Evolutionary conservation across 1,140 invertebrate species (phyloP), one percentile per base, ranked within the genome.

Genomic region (Leptoteleia sp.): DNA sequence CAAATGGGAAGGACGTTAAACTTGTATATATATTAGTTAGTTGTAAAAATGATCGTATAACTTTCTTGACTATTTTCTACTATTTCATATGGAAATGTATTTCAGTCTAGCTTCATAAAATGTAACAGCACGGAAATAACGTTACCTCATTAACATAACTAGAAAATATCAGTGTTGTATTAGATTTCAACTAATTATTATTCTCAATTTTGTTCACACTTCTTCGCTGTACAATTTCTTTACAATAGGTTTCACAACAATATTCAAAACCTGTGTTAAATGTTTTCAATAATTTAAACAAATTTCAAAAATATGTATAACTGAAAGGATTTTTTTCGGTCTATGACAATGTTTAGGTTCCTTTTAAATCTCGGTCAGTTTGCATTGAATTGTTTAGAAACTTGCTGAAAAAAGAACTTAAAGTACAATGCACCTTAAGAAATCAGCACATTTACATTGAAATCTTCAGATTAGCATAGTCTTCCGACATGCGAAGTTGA

Each of bases 381-480:
- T n/a, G n/a, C n/a, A n/a, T n/a, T n/a, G n/a, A n/a, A n/a, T n/a
- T n/a, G n/a, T n/a, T n/a, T n/a, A n/a, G n/a, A n/a, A n/a, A n/a
- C n/a, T n/a, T n/a, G n/a, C n/a, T n/a, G n/a, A n/a, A n/a, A n/a
- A n/a, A n/a, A n/a, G n/a, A 25, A 3, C 22, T 25, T n/a, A 45
- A 43, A 27, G 1, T 27, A 15, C 7, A 19, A 37, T 42, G 25
- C n/a, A 31, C 4, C 6, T 13, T 29, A 7, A 1, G 43, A 57
- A 55, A 45, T 43, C 16, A 50, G 19, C 6, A 0, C 19, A 75
- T 48, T 59, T 22, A 27, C 35, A 57, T 65, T 48, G 42, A 8
- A 64, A 50, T 75, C n/a, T 42, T 37, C 15, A 62, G 17, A 54
- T 62, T 71, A 57, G 40, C 57, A 55, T 64, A 47, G 38, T 55